These are phyloP conservation scores for Parauchenoglanis punctatus DNA, from an alignment of 2,797 vertebrate species.

Conservation along the genomic window DNA sequence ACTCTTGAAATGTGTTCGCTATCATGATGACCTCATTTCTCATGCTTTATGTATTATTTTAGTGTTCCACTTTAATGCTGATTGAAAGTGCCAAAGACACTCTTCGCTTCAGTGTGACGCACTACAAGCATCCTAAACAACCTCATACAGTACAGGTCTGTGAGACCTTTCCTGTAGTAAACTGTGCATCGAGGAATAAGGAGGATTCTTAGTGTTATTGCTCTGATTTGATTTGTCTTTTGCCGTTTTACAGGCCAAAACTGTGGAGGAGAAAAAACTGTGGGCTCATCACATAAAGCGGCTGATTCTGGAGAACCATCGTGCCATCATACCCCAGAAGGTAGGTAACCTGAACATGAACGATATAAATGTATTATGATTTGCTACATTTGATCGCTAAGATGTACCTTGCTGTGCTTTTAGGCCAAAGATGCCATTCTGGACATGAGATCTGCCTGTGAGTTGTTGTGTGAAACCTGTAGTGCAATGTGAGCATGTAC, in stretches of 20 bases:
- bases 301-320: conserved; percentile 96
- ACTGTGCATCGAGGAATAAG: neutral
- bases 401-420: conserved; percentile 29
- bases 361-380: neutral
- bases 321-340: conserved; percentile 88
- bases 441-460: conserved; percentile 89
- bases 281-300: conserved; percentile 97
- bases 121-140: conserved; percentile 94
- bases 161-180: neutral
- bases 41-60: conserved; percentile 43
- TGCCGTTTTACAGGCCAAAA: conserved; percentile 79
- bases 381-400: neutral
- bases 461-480: conserved; percentile 67
- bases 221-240: neutral
- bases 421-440: conserved; percentile 91
- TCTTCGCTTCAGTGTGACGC: conserved; percentile 91
- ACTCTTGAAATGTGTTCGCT: neutral
- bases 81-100: conserved; percentile 93
- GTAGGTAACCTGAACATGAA: conserved; percentile 64
- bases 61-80: conserved; percentile 95
- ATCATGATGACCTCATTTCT: neutral
- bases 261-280: conserved; percentile 87
- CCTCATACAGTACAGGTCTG: conserved; percentile 92
- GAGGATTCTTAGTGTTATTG: neutral
- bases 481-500: neutral